Conservation (phyloP, 1,140 invertebrate species). For the Sminthurinus signatus region DNA sequence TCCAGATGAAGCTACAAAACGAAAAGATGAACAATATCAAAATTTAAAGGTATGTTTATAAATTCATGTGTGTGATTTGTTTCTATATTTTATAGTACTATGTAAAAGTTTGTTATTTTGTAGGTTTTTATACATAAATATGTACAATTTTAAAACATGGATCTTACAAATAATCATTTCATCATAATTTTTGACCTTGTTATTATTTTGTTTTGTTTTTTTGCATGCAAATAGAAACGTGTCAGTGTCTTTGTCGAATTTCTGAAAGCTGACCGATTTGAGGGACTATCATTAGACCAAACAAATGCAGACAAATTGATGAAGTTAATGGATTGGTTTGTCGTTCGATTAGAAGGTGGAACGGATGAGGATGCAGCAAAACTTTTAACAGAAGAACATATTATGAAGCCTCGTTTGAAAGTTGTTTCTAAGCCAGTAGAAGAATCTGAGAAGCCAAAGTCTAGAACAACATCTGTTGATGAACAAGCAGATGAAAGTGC, state of each 20-base stretch:
- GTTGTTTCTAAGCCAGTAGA: constrained; percentile 28
- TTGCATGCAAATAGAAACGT: constrained; percentile 66
- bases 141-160: constrained; percentile 3
- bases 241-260: constrained; percentile 86
- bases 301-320: constrained; percentile 80
- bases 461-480: constrained; percentile 24
- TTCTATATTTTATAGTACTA: too few species aligned
- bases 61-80: too few species aligned
- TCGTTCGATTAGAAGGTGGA: constrained; percentile 94
- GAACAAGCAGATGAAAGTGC: constrained; percentile 36
- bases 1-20: constrained; percentile 87
- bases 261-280: constrained; percentile 63
- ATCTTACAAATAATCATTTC: too few species aligned
- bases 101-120: constrained; percentile 14
- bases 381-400: constrained; percentile 40
- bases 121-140: constrained; percentile 1
- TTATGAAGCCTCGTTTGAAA: constrained; percentile 23
- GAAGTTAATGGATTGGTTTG: constrained; percentile 87
- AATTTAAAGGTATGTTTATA: constrained; percentile 81
- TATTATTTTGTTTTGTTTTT: constrained; percentile 16
- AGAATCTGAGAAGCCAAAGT: constrained; percentile 37
- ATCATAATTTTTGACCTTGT: not conserved
- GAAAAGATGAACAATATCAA: constrained; percentile 76
- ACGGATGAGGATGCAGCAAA: constrained; percentile 68
- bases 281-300: constrained; percentile 74